Conservation (phyloP, 64 coral and sea anemone genomes). For the Catalaphyllia jardinei region DNA sequence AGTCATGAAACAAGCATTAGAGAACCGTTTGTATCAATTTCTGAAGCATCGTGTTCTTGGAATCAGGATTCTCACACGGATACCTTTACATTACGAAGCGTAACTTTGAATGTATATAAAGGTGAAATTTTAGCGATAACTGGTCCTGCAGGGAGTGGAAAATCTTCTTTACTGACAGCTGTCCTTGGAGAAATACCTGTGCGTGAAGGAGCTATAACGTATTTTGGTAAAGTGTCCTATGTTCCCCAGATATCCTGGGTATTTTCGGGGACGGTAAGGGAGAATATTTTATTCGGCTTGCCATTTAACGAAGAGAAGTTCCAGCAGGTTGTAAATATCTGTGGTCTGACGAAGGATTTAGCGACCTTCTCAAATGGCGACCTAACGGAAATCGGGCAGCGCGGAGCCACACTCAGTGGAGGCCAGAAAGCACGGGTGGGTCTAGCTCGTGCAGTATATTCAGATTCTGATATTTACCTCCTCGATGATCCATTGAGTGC, state of each 20-base stretch:
- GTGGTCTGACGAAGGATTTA: conserved; percentile 60
- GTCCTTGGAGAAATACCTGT: conserved; percentile 65
- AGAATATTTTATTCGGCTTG: conserved; percentile 82
- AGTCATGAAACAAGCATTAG: background rate
- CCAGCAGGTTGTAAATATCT: conserved; percentile 24
- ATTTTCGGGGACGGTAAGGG: conserved; percentile 79
- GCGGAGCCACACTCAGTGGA: conserved; percentile 57
- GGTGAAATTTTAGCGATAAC: conserved; percentile 50
- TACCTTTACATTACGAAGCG: background rate
- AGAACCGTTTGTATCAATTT: background rate
- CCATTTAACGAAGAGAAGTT: conserved; percentile 53
- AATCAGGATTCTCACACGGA: background rate
- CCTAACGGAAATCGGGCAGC: conserved; percentile 60
- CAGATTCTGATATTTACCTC: conserved; percentile 68
- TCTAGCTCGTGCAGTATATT: conserved; percentile 74
- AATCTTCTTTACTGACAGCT: conserved; percentile 68
- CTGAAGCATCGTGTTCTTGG: background rate
- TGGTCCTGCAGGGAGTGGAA: conserved; percentile 68
- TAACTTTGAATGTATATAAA: conserved; percentile 46
- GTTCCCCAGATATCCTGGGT: conserved; percentile 76
- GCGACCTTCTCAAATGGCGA: conserved; percentile 42
- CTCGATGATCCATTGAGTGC: conserved; percentile 73
- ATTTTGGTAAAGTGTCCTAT: conserved; percentile 54
- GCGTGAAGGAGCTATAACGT: conserved; percentile 2
- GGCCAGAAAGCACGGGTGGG: conserved; percentile 67